Conservation (phyloP, 2,888 invertebrate species). For the Candidula unifasciata region DNA sequence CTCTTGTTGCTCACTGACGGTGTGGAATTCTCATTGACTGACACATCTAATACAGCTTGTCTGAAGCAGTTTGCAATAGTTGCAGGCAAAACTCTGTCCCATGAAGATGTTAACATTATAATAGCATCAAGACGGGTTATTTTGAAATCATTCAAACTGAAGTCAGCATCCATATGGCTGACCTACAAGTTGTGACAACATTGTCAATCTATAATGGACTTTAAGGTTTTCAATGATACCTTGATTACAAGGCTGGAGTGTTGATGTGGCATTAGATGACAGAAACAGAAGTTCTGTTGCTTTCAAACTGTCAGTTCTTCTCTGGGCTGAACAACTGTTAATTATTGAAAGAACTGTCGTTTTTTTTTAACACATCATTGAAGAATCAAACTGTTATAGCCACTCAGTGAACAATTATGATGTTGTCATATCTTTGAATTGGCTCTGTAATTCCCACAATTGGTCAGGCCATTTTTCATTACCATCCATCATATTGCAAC, state of each 20-base stretch:
- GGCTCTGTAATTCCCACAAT: too few relatives aligned
- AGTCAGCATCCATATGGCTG: constrained; percentile 7
- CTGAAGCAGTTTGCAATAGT: too few relatives aligned
- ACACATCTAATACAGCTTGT: background rate
- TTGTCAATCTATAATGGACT: background rate
- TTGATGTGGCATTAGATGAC: constrained; percentile 26
- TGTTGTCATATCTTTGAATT: too few relatives aligned
- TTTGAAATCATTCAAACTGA: background rate
- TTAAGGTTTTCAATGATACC: constrained; percentile 10
- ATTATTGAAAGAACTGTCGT: background rate
- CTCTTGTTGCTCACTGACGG: background rate
- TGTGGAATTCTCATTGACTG: background rate
- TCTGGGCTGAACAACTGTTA: constrained; percentile 19
- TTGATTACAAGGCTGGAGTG: constrained; percentile 32
- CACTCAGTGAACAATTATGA: background rate
- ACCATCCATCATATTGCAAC: too few relatives aligned
- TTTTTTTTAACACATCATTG: background rate
- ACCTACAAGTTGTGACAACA: constrained; percentile 14
- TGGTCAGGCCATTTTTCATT: too few relatives aligned
- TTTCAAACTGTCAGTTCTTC: constrained; percentile 6
- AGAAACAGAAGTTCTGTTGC: constrained; percentile 19
- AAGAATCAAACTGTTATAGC: background rate
- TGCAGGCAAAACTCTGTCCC: background rate
- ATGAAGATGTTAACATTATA: constrained; percentile 1
- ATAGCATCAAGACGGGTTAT: constrained; percentile 13